These are phyloP conservation scores for Lasiurus cinereus DNA, from an alignment of 2,113 vertebrate species.

Conservation along the genomic window DNA sequence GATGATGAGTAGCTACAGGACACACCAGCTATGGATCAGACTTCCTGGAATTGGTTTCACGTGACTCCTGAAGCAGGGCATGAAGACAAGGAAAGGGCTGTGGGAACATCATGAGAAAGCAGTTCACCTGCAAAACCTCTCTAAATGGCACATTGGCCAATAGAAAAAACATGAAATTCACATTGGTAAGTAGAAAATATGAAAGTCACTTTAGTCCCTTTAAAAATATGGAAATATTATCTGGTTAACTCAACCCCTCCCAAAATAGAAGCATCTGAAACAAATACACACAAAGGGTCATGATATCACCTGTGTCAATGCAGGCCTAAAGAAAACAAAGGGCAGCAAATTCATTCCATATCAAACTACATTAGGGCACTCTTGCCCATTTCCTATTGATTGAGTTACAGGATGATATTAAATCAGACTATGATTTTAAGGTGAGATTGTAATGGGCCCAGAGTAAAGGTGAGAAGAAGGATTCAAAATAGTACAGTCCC, in stretches of 20 bases:
- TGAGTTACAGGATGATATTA: neutral
- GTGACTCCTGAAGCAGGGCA: neutral
- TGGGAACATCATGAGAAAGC: neutral
- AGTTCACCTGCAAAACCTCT: neutral
- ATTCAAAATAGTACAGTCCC: neutral
- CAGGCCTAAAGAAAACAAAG: neutral
- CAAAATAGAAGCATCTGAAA: too few species aligned
- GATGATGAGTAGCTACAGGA: neutral
- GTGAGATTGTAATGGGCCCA: neutral
- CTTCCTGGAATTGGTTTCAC: neutral
- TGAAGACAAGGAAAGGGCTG: neutral
- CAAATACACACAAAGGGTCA: too few species aligned
- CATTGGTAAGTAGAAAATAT: neutral
- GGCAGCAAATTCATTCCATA: neutral
- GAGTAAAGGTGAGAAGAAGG: neutral
- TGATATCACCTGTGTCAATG: neutral
- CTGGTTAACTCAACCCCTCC: neutral
- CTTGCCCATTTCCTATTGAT: neutral
- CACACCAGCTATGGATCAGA: too few species aligned
- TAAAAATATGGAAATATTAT: neutral
- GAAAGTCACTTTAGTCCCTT: neutral
- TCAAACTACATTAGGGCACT: neutral
- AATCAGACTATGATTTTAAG: neutral
- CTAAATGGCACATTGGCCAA: neutral
- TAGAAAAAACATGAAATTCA: neutral